These are phyloP conservation scores for Montifringilla adamsi DNA, from an alignment of 2,113 vertebrate species.

Conservation along the genomic window DNA sequence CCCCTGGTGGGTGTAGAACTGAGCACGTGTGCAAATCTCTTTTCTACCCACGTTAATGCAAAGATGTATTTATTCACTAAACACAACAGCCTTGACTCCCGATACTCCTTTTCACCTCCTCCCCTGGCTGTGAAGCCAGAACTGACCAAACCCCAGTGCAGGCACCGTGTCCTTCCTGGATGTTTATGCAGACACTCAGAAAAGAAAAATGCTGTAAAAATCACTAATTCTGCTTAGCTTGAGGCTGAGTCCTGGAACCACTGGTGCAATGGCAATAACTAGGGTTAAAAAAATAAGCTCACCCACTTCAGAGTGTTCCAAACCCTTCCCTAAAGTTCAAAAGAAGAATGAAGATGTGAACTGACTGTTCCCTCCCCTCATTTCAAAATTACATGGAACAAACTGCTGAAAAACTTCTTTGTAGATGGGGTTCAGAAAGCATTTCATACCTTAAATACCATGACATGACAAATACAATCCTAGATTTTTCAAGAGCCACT, in stretches of 20 bases:
- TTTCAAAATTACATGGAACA: background rate
- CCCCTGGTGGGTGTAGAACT: background rate
- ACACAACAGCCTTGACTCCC: background rate
- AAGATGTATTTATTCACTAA: background rate
- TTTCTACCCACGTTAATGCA: background rate
- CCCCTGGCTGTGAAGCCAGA: background rate
- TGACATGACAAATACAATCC: background rate
- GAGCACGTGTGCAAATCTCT: background rate
- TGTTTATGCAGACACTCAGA: background rate
- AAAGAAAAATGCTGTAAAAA: background rate
- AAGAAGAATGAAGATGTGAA: background rate
- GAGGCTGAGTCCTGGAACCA: background rate
- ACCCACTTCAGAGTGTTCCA: background rate
- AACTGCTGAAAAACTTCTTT: background rate
- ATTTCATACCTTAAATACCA: background rate
- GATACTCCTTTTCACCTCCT: background rate
- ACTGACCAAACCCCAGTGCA: background rate
- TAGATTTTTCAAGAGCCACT: background rate
- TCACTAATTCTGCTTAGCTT: background rate
- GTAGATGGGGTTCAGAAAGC: background rate
- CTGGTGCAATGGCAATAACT: background rate
- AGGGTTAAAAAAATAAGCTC: background rate
- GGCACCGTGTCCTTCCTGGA: rapidly evolving
- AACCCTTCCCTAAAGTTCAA: background rate
- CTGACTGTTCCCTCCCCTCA: background rate